Base-by-base conservation (phyloP, 2,888 invertebrate genomes). In the Craniophora ligustri region DNA sequence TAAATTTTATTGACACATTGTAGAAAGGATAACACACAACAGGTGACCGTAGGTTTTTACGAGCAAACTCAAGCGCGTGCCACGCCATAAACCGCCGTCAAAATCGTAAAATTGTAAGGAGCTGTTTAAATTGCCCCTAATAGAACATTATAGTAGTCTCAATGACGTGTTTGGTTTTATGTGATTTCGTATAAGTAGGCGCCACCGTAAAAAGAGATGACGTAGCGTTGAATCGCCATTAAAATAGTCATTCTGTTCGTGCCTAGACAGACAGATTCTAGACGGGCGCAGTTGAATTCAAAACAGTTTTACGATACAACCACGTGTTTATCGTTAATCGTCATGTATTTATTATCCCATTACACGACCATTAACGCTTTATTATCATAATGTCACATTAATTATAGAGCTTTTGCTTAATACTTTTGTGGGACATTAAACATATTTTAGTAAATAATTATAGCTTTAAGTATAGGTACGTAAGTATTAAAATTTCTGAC, bases 31-130 rank as follows among this genome's bases (percentile, higher is more conserved):
- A 82, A 79, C 81, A 78, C 69, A 86, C 89, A 90, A 90, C 92
- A 92, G 91, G 91, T 92, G 92, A 91, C 91, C 89, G 87, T 80
- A 84, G 82, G 82, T 89, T 91, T 87, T 88, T 91, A 91, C 88
- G 89, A 87, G 76, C 87, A 72, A 79, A 82, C 72, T 79, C 71
- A 76, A 79, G 82, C 88, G 84, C 86, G 88, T 87, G 89, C 79
- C 81, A 72, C 63, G 77, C 81, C 78, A 83, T 86, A 85, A 85
- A 86, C 81, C 76, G 83, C 75, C 87, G 86, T 82, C 79, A 74
- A 87, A 89, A 84, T 86, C 88, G 85, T 88, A 87, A 87, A 88
- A 85, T 83, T 79, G 83, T 86, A 85, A 86, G 85, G 81, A 85
- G 83, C 79, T 82, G 80, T 84, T 85, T 86, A 85, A 86, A 86